Evolutionary conservation across 2,113 vertebrate species (phyloP), one percentile per base, ranked within the genome.

Genomic region (Ramphastos sulfuratus): DNA sequence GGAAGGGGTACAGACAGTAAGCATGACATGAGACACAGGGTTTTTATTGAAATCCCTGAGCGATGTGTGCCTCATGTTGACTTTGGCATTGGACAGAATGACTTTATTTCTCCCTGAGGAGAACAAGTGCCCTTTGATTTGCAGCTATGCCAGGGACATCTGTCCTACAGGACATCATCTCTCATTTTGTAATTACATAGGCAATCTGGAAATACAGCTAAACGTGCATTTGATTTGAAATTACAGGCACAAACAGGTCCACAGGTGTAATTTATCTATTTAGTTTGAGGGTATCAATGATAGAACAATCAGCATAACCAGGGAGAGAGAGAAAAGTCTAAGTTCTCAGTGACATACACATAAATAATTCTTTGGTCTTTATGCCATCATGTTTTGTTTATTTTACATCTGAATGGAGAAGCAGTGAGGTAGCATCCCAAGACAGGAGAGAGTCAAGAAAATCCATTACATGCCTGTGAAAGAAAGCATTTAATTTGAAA

Each of bases 11-110:
- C 58, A 75, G 44, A 48, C 14, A 1, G 19, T 11, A 35, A 73
- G 28, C 60, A 46, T 0, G 1, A 44, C 21, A 17, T 1, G 16
- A 86, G 7, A 67, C 1, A 3, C 1, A 7, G 19, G 5, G 7
- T 9, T 55, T 20, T 23, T 33, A 50, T 6, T 24, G 31, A 81
- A 61, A 77, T 21, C 35, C 14, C 15, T 48, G 54, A 23, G 9
- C 7, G 15, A 27, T 1, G 2, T 25, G 35, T 35, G 60, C 33
- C 52, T 75, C 7, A 1, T 19, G 2, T 19, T 54, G 65, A 35
- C 61, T 72, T 78, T 88, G 48, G 54, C 7, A 0, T 14, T 39
- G 33, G 28, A 61, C 14, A 58, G 44, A 78, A 31, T 23, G 58
- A 18, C 16, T 86, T 92, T 69, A 69, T 44, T 60, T 58, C 28